These are phyloP conservation scores for Okamejei kenojei DNA, from an alignment of 2,797 vertebrate species.

Conservation along the genomic window DNA sequence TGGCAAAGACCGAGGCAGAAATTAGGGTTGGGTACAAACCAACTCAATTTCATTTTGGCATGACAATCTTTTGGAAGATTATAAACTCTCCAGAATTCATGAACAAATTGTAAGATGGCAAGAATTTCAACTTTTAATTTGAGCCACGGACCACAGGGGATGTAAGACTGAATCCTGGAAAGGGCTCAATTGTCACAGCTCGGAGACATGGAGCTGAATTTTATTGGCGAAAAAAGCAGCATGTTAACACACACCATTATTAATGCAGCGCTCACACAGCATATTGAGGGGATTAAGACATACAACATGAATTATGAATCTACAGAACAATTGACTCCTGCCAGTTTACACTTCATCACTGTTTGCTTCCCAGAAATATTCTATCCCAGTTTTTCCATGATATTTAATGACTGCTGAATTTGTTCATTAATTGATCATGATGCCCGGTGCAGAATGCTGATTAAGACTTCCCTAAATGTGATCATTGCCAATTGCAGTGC, in stretches of 20 bases:
- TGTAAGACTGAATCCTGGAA: not conserved
- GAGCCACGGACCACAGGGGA: not conserved
- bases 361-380: not conserved
- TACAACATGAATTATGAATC: not conserved
- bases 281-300: not conserved
- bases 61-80: not conserved
- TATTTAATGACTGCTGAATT: not conserved
- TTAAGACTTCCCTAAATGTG: not conserved
- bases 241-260: not conserved
- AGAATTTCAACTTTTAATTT: conserved; percentile 15
- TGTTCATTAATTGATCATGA: not conserved
- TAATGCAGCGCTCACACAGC: not conserved
- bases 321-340: not conserved
- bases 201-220: not conserved
- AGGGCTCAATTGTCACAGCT: not conserved
- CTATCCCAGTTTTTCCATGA: not conserved
- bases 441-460: not conserved
- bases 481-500: not conserved
- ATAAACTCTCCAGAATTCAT: not conserved
- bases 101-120: not conserved
- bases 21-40: not conserved
- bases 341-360: not conserved
- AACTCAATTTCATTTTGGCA: not conserved
- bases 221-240: not conserved
- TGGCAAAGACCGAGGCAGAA: not conserved